A percentile compares a stretch with the other conserved stretches of the same genome.
These are phyloP conservation scores for Adrianichthys oophorus DNA, from an alignment of 2,797 vertebrate genomes.

Conservation along the genomic window DNA sequence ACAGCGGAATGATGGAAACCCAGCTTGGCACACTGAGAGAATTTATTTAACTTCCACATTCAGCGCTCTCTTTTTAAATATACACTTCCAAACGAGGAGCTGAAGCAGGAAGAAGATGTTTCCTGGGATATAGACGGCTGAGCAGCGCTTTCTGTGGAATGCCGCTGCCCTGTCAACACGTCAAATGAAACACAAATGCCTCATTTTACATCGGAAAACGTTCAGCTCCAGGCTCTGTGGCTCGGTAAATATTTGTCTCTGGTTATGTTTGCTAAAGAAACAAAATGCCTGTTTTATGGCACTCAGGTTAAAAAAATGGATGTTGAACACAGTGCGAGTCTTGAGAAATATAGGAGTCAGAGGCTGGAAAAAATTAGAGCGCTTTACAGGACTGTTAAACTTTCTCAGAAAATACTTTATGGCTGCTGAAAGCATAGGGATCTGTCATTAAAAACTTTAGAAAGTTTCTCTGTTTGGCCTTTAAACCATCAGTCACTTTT, in stretches of 20 bases:
- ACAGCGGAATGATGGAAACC: slow-evolving; percentile 28
- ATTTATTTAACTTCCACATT: slow-evolving; percentile 48
- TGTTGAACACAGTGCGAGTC: slow-evolving; percentile 21
- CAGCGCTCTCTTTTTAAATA: slow-evolving; percentile 31
- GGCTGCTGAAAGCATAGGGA: too few relatives aligned
- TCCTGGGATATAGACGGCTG: slow-evolving; percentile 31
- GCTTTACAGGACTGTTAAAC: too few relatives aligned
- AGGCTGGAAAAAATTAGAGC: too few relatives aligned
- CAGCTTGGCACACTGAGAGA: slow-evolving; percentile 37
- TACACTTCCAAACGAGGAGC: slow-evolving; percentile 30
- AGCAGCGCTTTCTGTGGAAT: slow-evolving; percentile 25
- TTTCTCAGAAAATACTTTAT: too few relatives aligned
- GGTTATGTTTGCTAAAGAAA: slow-evolving; percentile 18
- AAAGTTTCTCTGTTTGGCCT: too few relatives aligned
- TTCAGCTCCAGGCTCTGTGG: slow-evolving; percentile 9
- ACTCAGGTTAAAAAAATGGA: slow-evolving; percentile 11
- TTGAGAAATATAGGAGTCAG: slow-evolving; percentile 10
- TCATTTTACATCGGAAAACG: slow-evolving; percentile 32
- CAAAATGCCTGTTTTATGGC: slow-evolving; percentile 1
- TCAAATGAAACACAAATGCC: slow-evolving; percentile 53
- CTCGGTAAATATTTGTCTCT: slow-evolving; percentile 36
- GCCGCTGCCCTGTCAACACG: slow-evolving; percentile 37
- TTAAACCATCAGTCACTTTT: too few relatives aligned
- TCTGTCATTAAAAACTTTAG: too few relatives aligned
- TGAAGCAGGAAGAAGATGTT: slow-evolving; percentile 29